Evolutionary conservation across 64 coral and sea anemone species (phyloP), one percentile per base, ranked within the genome.

Genomic region (Montipora foliosa): DNA sequence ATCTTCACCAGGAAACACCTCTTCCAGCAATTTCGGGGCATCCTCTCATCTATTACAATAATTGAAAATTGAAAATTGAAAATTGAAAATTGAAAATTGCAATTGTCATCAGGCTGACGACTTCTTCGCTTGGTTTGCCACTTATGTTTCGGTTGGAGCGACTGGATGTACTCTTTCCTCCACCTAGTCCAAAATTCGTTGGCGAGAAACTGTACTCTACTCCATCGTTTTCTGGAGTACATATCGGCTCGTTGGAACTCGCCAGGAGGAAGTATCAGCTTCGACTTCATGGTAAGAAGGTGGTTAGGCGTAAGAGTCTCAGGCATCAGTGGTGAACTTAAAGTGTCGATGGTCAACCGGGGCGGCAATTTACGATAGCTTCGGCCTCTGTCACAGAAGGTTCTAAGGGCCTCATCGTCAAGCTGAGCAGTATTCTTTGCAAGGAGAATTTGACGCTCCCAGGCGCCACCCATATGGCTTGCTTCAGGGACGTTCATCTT

Each of bases 381-480:
- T 77, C 57, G 57, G 57, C 57, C 13, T 60, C 57, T 60, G 13
- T 13, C 57, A 60, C 13, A 37, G 57, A 60, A 60, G 49, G 88
- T 89, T 89, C 73, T 79, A 14, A 89, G 48, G 15, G 60, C n/a
- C 46, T 90, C 76, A 44, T 79, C 59, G n/a, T 79, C 77, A 68
- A 80, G 88, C 15, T 90, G 88, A 25, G 59, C 51, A 7, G 50
- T 51, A 15, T 77, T n/a, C 4, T 74, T 1, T 6, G 25, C 16
- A 19, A 89, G 59, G 16, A 78, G 49, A 2, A 89, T 89, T 70
- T 71, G 62, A 15, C 88, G 49, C 48, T 89, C 88, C 74, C 88
- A 89, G 9, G 60, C 88, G n/a, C 88, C 74, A 6, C 88, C 88
- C 74, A 89, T 78, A 61, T 89, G 50, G 45, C 75, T 79, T 19